Conservation (phyloP, 2,797 vertebrate species). For the Bovichtus diacanthus region DNA sequence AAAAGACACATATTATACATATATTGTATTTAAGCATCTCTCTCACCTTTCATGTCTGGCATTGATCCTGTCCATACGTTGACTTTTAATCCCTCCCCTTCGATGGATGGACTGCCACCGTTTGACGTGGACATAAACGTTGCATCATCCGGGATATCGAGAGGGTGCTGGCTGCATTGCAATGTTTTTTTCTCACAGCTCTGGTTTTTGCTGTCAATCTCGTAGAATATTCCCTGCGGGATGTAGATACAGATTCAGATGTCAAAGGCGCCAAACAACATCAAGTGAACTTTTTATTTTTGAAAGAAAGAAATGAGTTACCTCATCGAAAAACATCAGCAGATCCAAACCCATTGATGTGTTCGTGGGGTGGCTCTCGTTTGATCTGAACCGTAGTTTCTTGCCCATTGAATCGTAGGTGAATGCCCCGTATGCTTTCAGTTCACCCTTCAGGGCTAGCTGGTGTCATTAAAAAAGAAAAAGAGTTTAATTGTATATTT, state of each 20-base stretch:
- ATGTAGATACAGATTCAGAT: neutral
- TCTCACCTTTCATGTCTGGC: constrained; percentile 67
- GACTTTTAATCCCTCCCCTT: constrained; percentile 80
- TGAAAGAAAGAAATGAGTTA: constrained; percentile 38
- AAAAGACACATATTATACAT: neutral
- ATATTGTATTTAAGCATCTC: neutral
- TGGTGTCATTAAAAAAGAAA: constrained; percentile 50
- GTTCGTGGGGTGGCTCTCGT: constrained; percentile 68
- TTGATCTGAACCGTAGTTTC: constrained; percentile 82
- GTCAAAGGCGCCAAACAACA: neutral
- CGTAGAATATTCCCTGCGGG: constrained; percentile 80
- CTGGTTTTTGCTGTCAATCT: constrained; percentile 85
- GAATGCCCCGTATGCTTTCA: constrained; percentile 67
- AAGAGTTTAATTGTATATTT: constrained; percentile 3
- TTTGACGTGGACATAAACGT: constrained; percentile 33
- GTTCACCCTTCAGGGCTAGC: constrained; percentile 65
- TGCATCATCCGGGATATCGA: constrained; percentile 81
- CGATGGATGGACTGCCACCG: constrained; percentile 67
- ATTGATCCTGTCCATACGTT: constrained; percentile 74
- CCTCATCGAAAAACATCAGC: constrained; percentile 84
- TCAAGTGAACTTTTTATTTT: neutral
- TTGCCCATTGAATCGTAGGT: constrained; percentile 79
- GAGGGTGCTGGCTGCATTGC: constrained; percentile 72
- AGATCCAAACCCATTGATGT: constrained; percentile 74
- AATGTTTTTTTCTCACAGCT: constrained; percentile 83